Conservation (phyloP, 2,797 vertebrate genomes). For the Clarias pachynema region DNA sequence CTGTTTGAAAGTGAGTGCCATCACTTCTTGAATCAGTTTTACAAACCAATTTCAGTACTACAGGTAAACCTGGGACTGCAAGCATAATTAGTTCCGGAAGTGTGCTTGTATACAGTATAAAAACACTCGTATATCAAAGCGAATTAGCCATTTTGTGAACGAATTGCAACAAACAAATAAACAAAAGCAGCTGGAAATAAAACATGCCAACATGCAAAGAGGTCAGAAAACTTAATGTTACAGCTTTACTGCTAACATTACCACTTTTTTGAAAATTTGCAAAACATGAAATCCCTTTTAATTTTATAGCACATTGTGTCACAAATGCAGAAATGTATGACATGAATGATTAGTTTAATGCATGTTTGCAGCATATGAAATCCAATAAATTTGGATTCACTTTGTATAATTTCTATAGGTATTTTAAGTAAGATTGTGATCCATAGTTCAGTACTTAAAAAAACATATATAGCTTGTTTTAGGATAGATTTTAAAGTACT, state of each 20-base stretch:
- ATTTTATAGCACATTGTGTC: not conserved
- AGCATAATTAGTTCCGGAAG: no score
- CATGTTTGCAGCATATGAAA: not conserved
- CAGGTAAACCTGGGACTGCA: no score
- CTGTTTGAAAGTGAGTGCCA: not conserved
- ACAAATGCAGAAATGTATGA: not conserved
- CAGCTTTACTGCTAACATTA: not conserved
- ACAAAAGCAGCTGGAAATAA: no score
- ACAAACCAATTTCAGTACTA: not conserved
- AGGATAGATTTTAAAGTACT: no score
- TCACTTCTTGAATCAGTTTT: slow-evolving; percentile 11
- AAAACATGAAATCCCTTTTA: not conserved
- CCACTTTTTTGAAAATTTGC: no score
- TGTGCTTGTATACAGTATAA: no score
- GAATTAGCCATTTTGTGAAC: no score
- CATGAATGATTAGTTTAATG: not conserved
- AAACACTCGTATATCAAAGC: no score
- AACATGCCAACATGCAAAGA: no score
- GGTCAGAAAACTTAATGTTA: not conserved
- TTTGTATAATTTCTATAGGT: not conserved
- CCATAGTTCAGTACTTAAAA: not conserved
- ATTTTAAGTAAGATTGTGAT: not conserved
- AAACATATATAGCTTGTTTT: no score
- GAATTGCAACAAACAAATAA: no score
- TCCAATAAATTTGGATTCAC: not conserved